Base-by-base conservation (phyloP, 2,888 invertebrate genomes). In the Leptarthrus brevirostris region DNA sequence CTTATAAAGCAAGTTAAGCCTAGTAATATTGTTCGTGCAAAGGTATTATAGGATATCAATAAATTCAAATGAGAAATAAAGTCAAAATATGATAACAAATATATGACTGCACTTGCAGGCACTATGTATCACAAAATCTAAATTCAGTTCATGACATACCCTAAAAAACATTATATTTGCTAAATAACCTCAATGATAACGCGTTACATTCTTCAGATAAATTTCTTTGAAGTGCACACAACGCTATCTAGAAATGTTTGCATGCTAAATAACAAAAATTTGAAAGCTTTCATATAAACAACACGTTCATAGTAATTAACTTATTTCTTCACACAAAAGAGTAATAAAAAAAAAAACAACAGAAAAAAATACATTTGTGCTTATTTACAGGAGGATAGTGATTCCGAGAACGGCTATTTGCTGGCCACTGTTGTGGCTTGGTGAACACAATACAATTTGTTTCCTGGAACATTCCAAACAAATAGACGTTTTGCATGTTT, bases 381-480 rank as follows among this genome's bases (percentile, higher is more conserved):
- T 76, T 85, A 86, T 84, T 89, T 89, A 84, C 90, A 92, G 92
- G 91, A 90, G 84, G 91, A 91, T 83, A 84, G 88, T 83, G 86
- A 87, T 83, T 88, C 87, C 82, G 87, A 89, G 77, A 87, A 89
- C 83, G 90, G 90, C 85, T 87, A 88, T 84, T 87, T 90, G 83
- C 88, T 92, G 83, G 88, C 88, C 81, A 86, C 89, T 80, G 83
- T 91, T 86, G 87, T 87, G 85, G 89, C 89, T 85, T 90, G 88
- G 83, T 85, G 84, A 80, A 80, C 58, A 61, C 75, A 44, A 44
- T 12, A 12, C 40, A 40, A 12, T 3, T 40, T 30, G 14, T 53
- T 34, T 49, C 18, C 1, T n/a, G 44, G 54, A 49, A 12, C 22
- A 53, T 54, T 34, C 72, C 56, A 69, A 30, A 73, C 6, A n/a